Conservation (phyloP, 2,797 vertebrate genomes). For the Sandelia bainsii region DNA sequence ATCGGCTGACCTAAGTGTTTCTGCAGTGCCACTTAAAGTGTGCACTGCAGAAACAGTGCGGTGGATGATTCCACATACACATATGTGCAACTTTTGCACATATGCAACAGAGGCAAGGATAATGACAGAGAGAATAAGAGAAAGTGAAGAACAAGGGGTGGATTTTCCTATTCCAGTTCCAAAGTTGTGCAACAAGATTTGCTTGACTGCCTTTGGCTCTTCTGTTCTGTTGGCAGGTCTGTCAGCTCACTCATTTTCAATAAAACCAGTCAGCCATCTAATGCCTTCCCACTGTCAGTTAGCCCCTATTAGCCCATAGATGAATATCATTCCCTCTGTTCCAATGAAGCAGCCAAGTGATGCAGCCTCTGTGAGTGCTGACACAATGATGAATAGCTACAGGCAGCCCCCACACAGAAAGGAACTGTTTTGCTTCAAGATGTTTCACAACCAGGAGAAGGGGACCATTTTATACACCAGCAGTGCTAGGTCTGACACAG, state of each 20-base stretch:
- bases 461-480: constrained; percentile 60
- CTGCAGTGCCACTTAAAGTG: constrained; percentile 37
- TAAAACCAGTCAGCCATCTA: constrained; percentile 80
- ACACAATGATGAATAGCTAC: constrained; percentile 83
- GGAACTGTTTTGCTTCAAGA: constrained; percentile 72
- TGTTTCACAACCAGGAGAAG: constrained; percentile 65
- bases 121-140: constrained; percentile 34
- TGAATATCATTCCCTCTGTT: constrained; percentile 81
- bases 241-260: constrained; percentile 79
- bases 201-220: constrained; percentile 62
- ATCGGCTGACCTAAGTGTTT: constrained; percentile 41
- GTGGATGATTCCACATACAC: constrained; percentile 27
- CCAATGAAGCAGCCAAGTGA: constrained; percentile 79
- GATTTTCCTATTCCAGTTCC: constrained; percentile 56
- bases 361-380: constrained; percentile 73
- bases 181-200: constrained; percentile 70
- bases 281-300: constrained; percentile 82
- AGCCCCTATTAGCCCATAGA: constrained; percentile 82
- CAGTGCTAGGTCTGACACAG: constrained; percentile 48
- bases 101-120: constrained; percentile 2
- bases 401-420: constrained; percentile 71
- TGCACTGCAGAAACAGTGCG: constrained; percentile 49
- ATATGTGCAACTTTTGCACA: not conserved
- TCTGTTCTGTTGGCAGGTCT: constrained; percentile 63
- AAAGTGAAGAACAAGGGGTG: constrained; percentile 53